Percentiles rank a stretch among this genome's conserved stretches.
Evolutionary conservation across 2,797 vertebrate genomes (phyloP).

Genomic region (Sebastolobus altivelis): DNA sequence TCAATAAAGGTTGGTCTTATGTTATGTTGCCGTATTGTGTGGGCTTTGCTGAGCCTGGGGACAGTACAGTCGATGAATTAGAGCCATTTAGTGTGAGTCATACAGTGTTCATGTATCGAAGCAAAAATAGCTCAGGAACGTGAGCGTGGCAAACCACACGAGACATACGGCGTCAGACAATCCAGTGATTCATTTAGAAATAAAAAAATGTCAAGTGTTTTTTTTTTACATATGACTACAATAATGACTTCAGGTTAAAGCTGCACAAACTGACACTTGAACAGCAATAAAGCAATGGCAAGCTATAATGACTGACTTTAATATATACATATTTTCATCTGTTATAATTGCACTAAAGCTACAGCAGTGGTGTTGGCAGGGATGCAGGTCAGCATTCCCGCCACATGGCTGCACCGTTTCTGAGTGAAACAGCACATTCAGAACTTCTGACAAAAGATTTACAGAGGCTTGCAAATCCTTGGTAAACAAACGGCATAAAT

Average conservation of each 20-base stretch:
- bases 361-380: slow-evolving; percentile 61
- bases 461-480: slow-evolving; percentile 58
- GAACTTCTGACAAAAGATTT: slow-evolving; percentile 41
- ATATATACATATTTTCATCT: slow-evolving; percentile 78
- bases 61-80: slow-evolving; percentile 12
- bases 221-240: not conserved
- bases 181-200: slow-evolving; percentile 10
- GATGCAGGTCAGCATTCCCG: slow-evolving; percentile 36
- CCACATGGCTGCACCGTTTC: slow-evolving; percentile 47
- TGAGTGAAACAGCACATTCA: slow-evolving; percentile 32
- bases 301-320: slow-evolving; percentile 70
- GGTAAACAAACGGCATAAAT: slow-evolving; percentile 51
- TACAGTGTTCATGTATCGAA: not conserved
- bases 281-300: slow-evolving; percentile 37
- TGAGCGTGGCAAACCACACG: slow-evolving; percentile 12
- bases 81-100: slow-evolving; percentile 26
- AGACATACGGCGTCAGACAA: slow-evolving; percentile 3
- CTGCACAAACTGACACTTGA: slow-evolving; percentile 37
- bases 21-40: not conserved
- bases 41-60: not conserved
- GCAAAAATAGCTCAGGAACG: slow-evolving; percentile 30
- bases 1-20: not conserved
- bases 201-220: not conserved
- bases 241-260: not conserved
- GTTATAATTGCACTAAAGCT: slow-evolving; percentile 71